Percentiles rank a stretch among this genome's conserved stretches.
These are phyloP conservation scores for Thalassophryne amazonica DNA, from an alignment of 2,797 vertebrate species.

Conservation along the genomic window DNA sequence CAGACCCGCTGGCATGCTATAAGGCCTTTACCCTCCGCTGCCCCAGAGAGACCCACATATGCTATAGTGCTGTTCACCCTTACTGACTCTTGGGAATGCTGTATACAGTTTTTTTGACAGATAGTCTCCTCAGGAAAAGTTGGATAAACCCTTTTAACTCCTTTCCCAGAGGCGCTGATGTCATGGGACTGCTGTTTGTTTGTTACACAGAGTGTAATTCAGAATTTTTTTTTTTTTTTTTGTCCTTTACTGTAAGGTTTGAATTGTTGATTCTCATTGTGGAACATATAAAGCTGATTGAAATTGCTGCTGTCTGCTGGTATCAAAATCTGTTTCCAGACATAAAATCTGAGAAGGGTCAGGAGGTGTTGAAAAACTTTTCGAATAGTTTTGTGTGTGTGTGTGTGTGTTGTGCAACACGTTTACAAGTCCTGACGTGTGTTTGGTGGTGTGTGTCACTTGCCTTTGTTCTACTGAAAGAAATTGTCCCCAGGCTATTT, in stretches of 20 bases:
- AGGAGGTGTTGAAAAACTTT: neutral
- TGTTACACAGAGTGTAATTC: conserved; percentile 1
- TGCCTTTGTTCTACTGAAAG: conserved; percentile 43
- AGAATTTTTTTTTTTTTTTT: conserved; percentile 43
- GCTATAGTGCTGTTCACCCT: conserved; percentile 22
- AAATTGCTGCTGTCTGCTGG: conserved; percentile 32
- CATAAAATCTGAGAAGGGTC: conserved; percentile 7
- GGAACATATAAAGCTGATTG: conserved; percentile 30
- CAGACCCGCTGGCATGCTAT: conserved; percentile 35
- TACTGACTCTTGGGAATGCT: conserved; percentile 24
- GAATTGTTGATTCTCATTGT: conserved; percentile 39
- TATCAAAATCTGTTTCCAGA: conserved; percentile 12
- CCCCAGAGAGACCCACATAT: conserved; percentile 20
- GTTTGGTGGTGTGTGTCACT: conserved; percentile 24
- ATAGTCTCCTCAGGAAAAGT: conserved; percentile 33
- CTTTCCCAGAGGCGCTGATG: conserved; percentile 32
- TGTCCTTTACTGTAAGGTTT: conserved; percentile 39
- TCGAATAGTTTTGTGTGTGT: neutral
- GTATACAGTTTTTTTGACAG: conserved; percentile 37
- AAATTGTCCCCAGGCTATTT: conserved; percentile 47
- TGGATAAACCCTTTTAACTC: conserved; percentile 64
- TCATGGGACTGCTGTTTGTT: conserved; percentile 17
- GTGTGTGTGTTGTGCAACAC: neutral
- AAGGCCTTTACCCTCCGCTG: conserved; percentile 38
- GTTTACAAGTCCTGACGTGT: conserved; percentile 7